Conservation (phyloP, 2,888 invertebrate genomes). For the Lithophane leautieri region DNA sequence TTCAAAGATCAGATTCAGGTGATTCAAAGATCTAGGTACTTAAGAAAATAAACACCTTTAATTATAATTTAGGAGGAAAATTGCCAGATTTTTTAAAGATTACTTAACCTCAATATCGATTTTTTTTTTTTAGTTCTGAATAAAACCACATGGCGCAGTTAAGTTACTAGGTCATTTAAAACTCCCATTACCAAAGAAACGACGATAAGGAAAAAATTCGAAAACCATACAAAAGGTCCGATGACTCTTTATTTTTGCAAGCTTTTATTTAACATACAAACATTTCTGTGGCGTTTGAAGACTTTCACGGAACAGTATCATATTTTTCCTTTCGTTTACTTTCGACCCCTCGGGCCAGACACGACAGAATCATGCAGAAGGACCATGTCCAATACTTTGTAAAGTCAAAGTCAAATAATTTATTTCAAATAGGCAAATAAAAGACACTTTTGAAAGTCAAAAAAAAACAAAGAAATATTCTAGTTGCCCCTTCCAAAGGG, state of each 20-base stretch:
- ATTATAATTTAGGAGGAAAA: too few species aligned
- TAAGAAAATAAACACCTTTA: not conserved
- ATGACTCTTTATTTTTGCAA: constrained; percentile 33
- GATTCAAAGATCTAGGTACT: not conserved
- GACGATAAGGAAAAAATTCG: constrained; percentile 14
- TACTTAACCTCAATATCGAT: not conserved
- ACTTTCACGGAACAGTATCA: constrained; percentile 54
- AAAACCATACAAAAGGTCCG: constrained; percentile 23
- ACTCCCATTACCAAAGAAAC: not conserved
- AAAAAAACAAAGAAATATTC: too few species aligned
- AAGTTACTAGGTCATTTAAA: constrained; percentile 14
- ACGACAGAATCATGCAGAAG: constrained; percentile 28
- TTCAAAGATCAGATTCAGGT: too few species aligned
- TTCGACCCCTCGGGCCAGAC: constrained; percentile 15
- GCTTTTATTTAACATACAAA: constrained; percentile 46
- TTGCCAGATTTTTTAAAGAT: not conserved
- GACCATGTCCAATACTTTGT: not conserved
- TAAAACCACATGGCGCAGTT: not conserved
- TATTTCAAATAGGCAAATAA: too few species aligned
- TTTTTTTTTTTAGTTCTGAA: not conserved
- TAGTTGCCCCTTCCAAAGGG: too few species aligned
- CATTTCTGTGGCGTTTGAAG: constrained; percentile 49
- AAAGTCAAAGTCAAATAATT: too few species aligned
- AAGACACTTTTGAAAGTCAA: too few species aligned
- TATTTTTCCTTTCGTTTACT: constrained; percentile 56